Evolutionary conservation across 1,140 invertebrate genomes (phyloP).

Genomic region (Camponotus floridanus): DNA sequence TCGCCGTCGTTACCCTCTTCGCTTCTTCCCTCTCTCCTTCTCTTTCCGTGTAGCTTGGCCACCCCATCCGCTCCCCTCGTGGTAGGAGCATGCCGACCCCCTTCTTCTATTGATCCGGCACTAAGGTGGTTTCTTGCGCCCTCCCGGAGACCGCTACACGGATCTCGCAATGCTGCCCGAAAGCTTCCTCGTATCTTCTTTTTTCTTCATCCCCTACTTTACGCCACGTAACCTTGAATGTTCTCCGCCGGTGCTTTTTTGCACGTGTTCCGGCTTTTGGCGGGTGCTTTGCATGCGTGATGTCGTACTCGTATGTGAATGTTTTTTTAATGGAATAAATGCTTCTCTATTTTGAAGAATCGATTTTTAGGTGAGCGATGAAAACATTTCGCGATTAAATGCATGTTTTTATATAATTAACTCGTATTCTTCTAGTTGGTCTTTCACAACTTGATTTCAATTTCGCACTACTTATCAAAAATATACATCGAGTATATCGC

Average conservation of each 20-base stretch:
- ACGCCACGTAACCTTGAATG: slow-evolving; percentile 69
- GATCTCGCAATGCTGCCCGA: slow-evolving; percentile 63
- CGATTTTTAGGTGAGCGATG: background rate
- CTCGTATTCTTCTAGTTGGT: background rate
- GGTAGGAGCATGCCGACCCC: slow-evolving; percentile 69
- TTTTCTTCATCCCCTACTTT: slow-evolving; percentile 49
- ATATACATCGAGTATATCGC: background rate
- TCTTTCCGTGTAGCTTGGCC: slow-evolving; percentile 50
- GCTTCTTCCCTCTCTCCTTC: slow-evolving; percentile 66
- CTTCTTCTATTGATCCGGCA: slow-evolving; percentile 83
- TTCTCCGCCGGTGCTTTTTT: slow-evolving; percentile 36
- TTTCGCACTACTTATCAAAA: background rate
- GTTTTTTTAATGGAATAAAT: background rate
- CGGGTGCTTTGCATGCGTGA: slow-evolving; percentile 50
- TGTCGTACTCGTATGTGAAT: background rate
- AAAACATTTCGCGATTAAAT: slow-evolving; percentile 8
- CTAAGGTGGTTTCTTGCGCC: slow-evolving; percentile 83
- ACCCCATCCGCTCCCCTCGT: slow-evolving; percentile 74
- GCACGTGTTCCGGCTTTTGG: slow-evolving; percentile 50
- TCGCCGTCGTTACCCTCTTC: slow-evolving; percentile 69
- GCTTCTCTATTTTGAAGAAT: background rate
- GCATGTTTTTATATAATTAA: background rate
- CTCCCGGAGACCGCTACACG: slow-evolving; percentile 68
- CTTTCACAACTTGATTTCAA: background rate
- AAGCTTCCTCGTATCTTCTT: slow-evolving; percentile 19